phyloP scores from a whole-genome alignment of 2,888 invertebrate genomes.

The Dorcus parallelipipedus region DNA sequence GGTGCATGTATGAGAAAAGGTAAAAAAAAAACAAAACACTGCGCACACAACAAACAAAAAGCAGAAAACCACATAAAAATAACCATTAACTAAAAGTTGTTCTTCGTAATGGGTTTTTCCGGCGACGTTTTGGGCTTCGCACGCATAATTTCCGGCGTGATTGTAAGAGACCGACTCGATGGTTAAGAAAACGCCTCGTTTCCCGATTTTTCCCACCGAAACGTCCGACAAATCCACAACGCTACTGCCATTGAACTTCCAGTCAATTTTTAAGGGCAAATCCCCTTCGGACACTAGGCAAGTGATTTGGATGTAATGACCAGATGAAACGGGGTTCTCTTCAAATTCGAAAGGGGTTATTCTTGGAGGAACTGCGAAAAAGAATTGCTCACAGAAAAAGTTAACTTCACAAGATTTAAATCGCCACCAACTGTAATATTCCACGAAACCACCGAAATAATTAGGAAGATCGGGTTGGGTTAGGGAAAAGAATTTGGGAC shows the following conservation, averaged over 20 bases:
- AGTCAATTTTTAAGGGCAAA: slow-evolving; percentile 67
- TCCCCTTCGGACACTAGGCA: slow-evolving; percentile 72
- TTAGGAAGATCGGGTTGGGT: no score
- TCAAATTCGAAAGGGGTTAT: slow-evolving; percentile 51
- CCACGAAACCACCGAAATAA: no score
- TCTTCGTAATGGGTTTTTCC: slow-evolving; percentile 60
- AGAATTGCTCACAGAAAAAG: neutral
- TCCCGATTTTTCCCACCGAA: slow-evolving; percentile 53
- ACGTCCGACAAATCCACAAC: slow-evolving; percentile 57
- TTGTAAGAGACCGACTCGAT: slow-evolving; percentile 65
- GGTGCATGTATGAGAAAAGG: neutral
- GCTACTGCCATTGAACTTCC: slow-evolving; percentile 68
- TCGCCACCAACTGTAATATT: no score
- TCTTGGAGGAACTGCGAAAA: slow-evolving; percentile 67
- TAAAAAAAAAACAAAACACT: slow-evolving; percentile 52
- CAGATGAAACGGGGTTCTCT: slow-evolving; percentile 63
- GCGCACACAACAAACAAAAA: slow-evolving; percentile 13
- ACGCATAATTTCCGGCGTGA: slow-evolving; percentile 65
- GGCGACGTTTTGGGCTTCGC: slow-evolving; percentile 62
- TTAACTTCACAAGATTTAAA: no score
- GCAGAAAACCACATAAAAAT: slow-evolving; percentile 24
- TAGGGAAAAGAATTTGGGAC: no score
- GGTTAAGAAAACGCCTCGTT: slow-evolving; percentile 63
- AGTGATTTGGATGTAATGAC: slow-evolving; percentile 64
- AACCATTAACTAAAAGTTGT: slow-evolving; percentile 66